Evolutionary conservation across 1,140 invertebrate species (phyloP).

Genomic region (Euwallacea fornicatus): DNA sequence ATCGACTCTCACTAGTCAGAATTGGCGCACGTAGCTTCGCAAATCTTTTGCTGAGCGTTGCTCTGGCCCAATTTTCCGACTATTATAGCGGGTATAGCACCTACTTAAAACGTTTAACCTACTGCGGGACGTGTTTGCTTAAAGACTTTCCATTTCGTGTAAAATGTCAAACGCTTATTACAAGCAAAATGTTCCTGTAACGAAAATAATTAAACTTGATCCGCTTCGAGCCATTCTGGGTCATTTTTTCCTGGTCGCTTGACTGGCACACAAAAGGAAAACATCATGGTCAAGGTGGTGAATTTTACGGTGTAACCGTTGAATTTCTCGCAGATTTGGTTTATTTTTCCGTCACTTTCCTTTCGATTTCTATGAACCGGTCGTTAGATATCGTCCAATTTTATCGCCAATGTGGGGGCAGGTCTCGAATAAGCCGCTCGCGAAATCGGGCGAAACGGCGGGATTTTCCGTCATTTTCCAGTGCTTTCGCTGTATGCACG

Average conservation of each 20-base stretch:
- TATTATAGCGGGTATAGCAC: too few species aligned
- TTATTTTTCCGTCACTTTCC: constrained; percentile 1
- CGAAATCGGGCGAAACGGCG: not conserved
- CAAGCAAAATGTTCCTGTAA: not conserved
- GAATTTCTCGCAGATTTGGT: constrained; percentile 2
- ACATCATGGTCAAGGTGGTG: not conserved
- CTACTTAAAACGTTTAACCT: too few species aligned
- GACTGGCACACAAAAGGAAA: too few species aligned
- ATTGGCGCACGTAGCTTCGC: too few species aligned
- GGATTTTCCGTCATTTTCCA: too few species aligned
- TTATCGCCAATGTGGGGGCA: too few species aligned
- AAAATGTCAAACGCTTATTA: constrained; percentile 10
- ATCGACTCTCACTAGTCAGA: too few species aligned
- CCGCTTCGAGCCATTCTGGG: constrained; percentile 11
- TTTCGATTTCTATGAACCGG: not conserved
- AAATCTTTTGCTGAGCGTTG: too few species aligned
- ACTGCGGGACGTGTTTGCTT: not conserved
- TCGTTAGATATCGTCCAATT: too few species aligned
- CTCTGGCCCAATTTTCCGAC: too few species aligned
- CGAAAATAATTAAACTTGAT: constrained; percentile 21
- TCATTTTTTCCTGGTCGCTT: constrained; percentile 12
- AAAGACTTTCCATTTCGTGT: constrained; percentile 17
- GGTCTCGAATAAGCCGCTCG: too few species aligned
- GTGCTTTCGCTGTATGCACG: too few species aligned
- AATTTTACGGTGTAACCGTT: constrained; percentile 6